Evolutionary conservation across 2,113 vertebrate genomes (phyloP).

Genomic region (Oreochromis aureus): DNA sequence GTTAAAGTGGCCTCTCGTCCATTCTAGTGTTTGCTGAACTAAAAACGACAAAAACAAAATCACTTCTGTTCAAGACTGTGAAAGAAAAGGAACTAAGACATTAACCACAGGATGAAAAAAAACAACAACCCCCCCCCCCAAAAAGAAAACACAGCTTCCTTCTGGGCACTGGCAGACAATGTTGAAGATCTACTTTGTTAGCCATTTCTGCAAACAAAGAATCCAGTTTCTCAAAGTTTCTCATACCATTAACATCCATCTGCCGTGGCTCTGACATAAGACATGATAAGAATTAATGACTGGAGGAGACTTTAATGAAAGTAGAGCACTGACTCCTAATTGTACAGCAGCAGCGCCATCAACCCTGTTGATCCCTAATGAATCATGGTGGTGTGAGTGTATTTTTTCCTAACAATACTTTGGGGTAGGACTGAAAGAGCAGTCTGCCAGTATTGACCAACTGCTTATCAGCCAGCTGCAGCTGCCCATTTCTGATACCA

Average conservation of each 20-base stretch:
- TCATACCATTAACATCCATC: background rate
- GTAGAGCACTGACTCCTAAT: slow-evolving; percentile 5
- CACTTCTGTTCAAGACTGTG: background rate
- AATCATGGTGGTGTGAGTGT: background rate
- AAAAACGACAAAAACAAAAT: background rate
- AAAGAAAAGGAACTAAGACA: background rate
- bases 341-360: slow-evolving; percentile 6
- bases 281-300: background rate
- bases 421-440: background rate
- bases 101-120: background rate
- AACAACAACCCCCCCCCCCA: too few species aligned
- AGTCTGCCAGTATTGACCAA: background rate
- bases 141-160: background rate
- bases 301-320: background rate
- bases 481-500: background rate
- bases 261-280: background rate
- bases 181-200: background rate
- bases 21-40: background rate
- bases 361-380: slow-evolving; percentile 16
- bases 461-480: background rate
- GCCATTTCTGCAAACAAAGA: background rate
- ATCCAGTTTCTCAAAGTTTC: background rate
- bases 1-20: background rate
- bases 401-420: rapidly evolving
- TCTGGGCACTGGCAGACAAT: background rate